These are phyloP conservation scores for Quadroppia sp. DNA, from an alignment of 2,888 invertebrate species.

Conservation along the genomic window DNA sequence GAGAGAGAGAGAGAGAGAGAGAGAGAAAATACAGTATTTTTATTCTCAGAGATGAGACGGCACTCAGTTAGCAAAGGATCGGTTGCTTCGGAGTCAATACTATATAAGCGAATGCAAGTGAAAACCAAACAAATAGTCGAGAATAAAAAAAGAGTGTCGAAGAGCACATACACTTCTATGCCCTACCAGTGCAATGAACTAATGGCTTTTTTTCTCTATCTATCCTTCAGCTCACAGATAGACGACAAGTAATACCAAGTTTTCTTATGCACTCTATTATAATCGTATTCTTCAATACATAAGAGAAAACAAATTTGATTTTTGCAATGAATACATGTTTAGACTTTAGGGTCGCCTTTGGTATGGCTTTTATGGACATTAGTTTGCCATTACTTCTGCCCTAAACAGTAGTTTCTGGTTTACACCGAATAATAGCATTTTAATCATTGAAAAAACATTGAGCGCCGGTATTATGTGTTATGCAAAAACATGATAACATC, in stretches of 20 bases:
- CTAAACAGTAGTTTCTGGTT: background rate
- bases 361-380: background rate
- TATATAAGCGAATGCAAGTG: background rate
- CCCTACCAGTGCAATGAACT: constrained; percentile 32
- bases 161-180: background rate
- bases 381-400: background rate
- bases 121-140: constrained; percentile 33
- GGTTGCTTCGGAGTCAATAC: constrained; percentile 11
- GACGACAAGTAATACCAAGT: constrained; percentile 26
- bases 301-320: background rate
- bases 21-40: too few relatives aligned
- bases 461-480: background rate
- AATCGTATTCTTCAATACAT: constrained; percentile 6
- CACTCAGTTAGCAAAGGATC: background rate
- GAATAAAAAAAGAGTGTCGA: background rate
- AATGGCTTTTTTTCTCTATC: background rate
- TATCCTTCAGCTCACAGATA: too few relatives aligned
- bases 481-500: constrained; percentile 24
- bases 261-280: constrained; percentile 1
- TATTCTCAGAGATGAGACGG: too few relatives aligned
- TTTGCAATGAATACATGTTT: background rate
- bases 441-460: background rate
- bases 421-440: constrained; percentile 24
- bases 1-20: too few relatives aligned
- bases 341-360: background rate